Evolutionary conservation across 2,797 vertebrate species (phyloP).

Genomic region (Clamator glandarius): DNA sequence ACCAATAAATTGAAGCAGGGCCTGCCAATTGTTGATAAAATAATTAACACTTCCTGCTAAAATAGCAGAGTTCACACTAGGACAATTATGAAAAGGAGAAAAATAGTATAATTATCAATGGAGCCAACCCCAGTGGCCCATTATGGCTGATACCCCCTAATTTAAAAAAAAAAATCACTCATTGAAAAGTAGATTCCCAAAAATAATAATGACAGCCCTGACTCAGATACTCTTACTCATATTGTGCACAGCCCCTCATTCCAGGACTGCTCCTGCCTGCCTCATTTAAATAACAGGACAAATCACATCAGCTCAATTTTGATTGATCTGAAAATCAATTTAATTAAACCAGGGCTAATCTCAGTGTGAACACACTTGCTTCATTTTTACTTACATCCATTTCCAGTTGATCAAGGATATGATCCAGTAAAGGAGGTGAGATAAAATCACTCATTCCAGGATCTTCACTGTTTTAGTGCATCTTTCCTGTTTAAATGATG

Average conservation of each 20-base stretch:
- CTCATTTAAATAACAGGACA: slow-evolving; percentile 65
- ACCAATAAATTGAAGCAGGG: slow-evolving; percentile 79
- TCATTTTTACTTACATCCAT: slow-evolving; percentile 65
- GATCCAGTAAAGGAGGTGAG: neutral
- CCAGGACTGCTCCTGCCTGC: slow-evolving; percentile 48
- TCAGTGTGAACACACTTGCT: slow-evolving; percentile 61
- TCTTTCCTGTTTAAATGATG: neutral
- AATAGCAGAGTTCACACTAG: slow-evolving; percentile 80
- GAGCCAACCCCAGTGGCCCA: slow-evolving; percentile 76
- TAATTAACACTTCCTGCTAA: slow-evolving; percentile 81
- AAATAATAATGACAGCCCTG: slow-evolving; percentile 64
- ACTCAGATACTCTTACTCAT: slow-evolving; percentile 40
- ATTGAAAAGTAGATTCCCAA: slow-evolving; percentile 68
- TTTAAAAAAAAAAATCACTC: slow-evolving; percentile 73
- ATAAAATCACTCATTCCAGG: slow-evolving; percentile 21
- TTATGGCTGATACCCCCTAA: slow-evolving; percentile 74
- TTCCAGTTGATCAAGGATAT: slow-evolving; percentile 51
- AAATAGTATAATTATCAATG: slow-evolving; percentile 80
- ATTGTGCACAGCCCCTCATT: slow-evolving; percentile 18
- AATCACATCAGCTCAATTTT: slow-evolving; percentile 57
- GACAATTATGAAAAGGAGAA: slow-evolving; percentile 80
- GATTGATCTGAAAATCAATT: slow-evolving; percentile 65
- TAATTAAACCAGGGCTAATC: slow-evolving; percentile 60
- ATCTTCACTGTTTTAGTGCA: slow-evolving; percentile 11
- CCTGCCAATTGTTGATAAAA: slow-evolving; percentile 83